Percentiles rank a stretch among this genome's conserved stretches.
phyloP scores from a whole-genome alignment of 2,113 vertebrate genomes.

The Pheucticus melanocephalus region DNA sequence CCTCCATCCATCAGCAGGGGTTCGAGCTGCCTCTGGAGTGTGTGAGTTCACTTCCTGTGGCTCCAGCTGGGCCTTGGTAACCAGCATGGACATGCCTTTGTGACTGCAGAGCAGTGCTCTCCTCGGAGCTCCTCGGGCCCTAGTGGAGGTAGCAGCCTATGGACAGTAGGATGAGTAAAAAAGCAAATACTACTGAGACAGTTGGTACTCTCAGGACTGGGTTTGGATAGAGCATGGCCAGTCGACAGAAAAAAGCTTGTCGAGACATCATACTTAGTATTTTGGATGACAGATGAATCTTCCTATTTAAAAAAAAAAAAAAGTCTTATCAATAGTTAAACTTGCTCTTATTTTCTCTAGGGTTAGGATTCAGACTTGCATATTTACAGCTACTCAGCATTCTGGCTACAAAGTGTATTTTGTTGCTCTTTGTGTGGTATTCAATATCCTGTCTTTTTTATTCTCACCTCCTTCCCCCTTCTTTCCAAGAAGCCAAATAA shows the following conservation, averaged over 20 bases:
- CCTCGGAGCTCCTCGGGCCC: neutral
- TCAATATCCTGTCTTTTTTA: slow-evolving; percentile 37
- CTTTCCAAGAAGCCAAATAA: slow-evolving; percentile 8
- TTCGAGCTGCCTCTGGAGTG: neutral
- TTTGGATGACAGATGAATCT: neutral
- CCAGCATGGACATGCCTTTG: neutral
- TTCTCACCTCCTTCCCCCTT: neutral
- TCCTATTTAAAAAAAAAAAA: neutral
- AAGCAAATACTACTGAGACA: neutral
- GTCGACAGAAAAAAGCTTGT: neutral
- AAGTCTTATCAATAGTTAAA: neutral
- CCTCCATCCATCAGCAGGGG: neutral
- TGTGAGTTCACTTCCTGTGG: neutral
- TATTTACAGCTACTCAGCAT: neutral
- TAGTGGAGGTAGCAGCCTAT: neutral
- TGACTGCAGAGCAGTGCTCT: neutral
- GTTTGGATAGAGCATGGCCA: neutral
- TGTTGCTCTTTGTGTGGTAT: neutral
- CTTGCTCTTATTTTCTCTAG: neutral
- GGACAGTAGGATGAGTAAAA: neutral
- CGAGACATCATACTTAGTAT: neutral
- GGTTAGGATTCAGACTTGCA: neutral
- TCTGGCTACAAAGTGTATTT: neutral
- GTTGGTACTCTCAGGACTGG: neutral
- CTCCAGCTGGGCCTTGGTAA: neutral